Conservation (phyloP, 2,113 vertebrate species). For the Melanostigma gelatinosum region DNA sequence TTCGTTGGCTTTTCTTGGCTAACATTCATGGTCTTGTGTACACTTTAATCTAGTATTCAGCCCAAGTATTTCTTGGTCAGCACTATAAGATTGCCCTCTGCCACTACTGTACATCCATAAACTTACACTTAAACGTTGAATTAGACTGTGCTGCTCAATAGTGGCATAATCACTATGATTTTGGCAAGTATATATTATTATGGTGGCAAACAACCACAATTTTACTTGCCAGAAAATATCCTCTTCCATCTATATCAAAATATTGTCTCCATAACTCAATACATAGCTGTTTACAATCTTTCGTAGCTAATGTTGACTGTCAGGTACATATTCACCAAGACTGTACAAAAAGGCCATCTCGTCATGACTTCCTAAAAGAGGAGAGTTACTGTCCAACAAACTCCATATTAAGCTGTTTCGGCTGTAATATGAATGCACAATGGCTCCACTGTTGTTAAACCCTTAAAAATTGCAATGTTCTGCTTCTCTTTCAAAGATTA, state of each 20-base stretch:
- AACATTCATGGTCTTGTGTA: neutral
- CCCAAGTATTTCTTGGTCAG: neutral
- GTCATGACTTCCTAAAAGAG: neutral
- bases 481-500: neutral
- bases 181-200: neutral
- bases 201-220: neutral
- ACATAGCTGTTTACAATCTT: neutral
- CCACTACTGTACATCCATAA: neutral
- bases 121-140: neutral
- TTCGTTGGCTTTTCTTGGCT: neutral
- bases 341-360: neutral
- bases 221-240: neutral
- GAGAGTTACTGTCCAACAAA: neutral
- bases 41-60: neutral
- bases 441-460: neutral
- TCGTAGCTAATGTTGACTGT: neutral
- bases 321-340: neutral
- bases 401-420: neutral
- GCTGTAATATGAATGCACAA: neutral
- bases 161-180: neutral
- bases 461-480: neutral
- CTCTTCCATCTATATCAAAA: conserved; percentile 1
- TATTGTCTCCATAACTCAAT: neutral
- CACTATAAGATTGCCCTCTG: neutral
- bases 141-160: neutral